Evolutionary conservation across 2,888 invertebrate genomes (phyloP).

Genomic region (Ypsolopha scabrella): DNA sequence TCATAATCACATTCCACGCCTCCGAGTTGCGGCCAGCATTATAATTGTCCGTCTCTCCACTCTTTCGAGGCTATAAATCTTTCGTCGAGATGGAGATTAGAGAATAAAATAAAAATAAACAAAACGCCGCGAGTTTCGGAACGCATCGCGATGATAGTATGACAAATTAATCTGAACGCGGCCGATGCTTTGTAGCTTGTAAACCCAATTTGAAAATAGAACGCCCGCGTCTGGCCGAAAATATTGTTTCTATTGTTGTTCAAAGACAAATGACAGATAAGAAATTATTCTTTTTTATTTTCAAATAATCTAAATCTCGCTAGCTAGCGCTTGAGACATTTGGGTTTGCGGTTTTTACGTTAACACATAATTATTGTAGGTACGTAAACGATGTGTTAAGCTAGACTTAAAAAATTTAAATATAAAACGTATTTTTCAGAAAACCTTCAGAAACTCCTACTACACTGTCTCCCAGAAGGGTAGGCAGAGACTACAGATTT

Average conservation of each 20-base stretch:
- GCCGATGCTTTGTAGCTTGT: slow-evolving; percentile 17
- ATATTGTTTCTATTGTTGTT: not conserved
- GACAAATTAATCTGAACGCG: slow-evolving; percentile 50
- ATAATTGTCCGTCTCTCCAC: slow-evolving; percentile 15
- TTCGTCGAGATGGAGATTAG: slow-evolving; percentile 35
- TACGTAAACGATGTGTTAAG: not conserved
- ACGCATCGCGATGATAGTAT: slow-evolving; percentile 37
- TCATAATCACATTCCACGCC: slow-evolving; percentile 26
- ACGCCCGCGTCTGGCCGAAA: slow-evolving; percentile 18
- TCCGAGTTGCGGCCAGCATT: slow-evolving; percentile 18
- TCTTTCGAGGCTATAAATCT: slow-evolving; percentile 38
- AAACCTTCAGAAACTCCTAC: too few species aligned
- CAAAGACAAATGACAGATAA: not conserved
- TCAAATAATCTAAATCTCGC: not conserved
- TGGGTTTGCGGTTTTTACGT: not conserved
- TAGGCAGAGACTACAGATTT: too few species aligned
- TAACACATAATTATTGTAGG: too few species aligned
- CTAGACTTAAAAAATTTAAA: not conserved
- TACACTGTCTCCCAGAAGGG: too few species aligned
- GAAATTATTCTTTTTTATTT: not conserved
- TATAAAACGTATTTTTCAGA: not conserved
- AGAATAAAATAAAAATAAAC: slow-evolving; percentile 6
- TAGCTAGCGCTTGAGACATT: not conserved
- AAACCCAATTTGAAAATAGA: slow-evolving; percentile 42
- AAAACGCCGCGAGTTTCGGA: slow-evolving; percentile 12